phyloP scores from a whole-genome alignment of 1,140 invertebrate species.

The Solenopsis fugax region DNA sequence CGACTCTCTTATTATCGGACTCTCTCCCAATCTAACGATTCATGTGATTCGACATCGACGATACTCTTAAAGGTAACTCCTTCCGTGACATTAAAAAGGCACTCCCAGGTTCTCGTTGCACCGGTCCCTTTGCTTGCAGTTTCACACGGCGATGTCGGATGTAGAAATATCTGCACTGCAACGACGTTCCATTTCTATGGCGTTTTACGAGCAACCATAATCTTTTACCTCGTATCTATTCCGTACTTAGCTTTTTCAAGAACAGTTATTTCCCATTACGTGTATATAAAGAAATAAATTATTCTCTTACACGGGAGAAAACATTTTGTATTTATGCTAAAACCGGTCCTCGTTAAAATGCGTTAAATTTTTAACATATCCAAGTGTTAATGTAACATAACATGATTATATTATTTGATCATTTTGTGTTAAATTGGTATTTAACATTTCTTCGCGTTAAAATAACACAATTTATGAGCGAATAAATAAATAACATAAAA shows the following conservation, averaged over 20 bases:
- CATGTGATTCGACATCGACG: slow-evolving; percentile 72
- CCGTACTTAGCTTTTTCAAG: not conserved
- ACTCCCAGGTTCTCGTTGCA: slow-evolving; percentile 73
- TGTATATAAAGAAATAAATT: not conserved
- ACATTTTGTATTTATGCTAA: too few relatives aligned
- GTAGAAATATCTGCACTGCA: slow-evolving; percentile 66
- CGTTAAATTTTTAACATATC: too few relatives aligned
- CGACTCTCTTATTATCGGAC: slow-evolving; percentile 65
- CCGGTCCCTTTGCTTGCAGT: slow-evolving; percentile 72
- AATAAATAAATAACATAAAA: too few relatives aligned
- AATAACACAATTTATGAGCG: too few relatives aligned
- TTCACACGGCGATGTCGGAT: slow-evolving; percentile 74
- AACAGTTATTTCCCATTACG: not conserved
- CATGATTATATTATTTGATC: too few relatives aligned
- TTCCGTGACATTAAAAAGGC: slow-evolving; percentile 77
- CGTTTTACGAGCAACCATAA: slow-evolving; percentile 66
- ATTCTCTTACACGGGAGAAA: not conserved
- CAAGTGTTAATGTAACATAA: too few relatives aligned
- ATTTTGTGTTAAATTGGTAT: too few relatives aligned
- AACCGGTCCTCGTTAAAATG: too few relatives aligned
- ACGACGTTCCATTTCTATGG: slow-evolving; percentile 58
- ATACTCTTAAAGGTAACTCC: slow-evolving; percentile 76
- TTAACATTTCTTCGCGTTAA: too few relatives aligned
- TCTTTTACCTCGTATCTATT: slow-evolving; percentile 1
- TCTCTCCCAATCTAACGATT: slow-evolving; percentile 72